A percentile compares a stretch with the other conserved stretches of the same genome.
Evolutionary conservation across 2,888 invertebrate species (phyloP).

Genomic region (Theretra japonica): DNA sequence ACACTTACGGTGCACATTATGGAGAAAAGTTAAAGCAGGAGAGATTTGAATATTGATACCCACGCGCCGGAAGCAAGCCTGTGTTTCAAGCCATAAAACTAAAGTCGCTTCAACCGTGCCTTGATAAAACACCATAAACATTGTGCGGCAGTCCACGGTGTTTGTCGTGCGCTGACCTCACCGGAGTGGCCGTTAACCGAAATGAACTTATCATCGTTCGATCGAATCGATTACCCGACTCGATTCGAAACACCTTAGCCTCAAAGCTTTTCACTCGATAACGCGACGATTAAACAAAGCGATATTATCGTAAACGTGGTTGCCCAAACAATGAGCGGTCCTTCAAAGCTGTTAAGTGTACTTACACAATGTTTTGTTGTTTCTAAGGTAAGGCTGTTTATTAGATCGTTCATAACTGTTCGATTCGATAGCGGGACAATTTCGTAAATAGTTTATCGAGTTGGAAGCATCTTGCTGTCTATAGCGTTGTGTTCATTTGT

Average conservation of each 20-base stretch:
- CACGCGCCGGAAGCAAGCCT: constrained; percentile 48
- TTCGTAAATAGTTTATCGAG: constrained; percentile 31
- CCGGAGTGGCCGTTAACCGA: constrained; percentile 63
- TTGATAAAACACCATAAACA: constrained; percentile 74
- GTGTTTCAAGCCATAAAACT: constrained; percentile 59
- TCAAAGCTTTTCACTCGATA: constrained; percentile 32
- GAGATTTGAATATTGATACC: constrained; percentile 35
- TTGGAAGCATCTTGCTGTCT: constrained; percentile 29
- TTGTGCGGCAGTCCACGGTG: constrained; percentile 57
- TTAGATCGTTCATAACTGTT: constrained; percentile 52
- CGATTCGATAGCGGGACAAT: constrained; percentile 44
- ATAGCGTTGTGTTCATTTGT: constrained; percentile 24
- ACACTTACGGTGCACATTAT: constrained; percentile 33
- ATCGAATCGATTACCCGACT: constrained; percentile 53
- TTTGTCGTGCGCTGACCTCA: constrained; percentile 70
- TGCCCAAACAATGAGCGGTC: constrained; percentile 53
- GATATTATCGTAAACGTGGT: constrained; percentile 48
- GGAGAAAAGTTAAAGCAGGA: constrained; percentile 18
- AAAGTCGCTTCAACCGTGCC: constrained; percentile 64
- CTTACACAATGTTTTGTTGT: constrained; percentile 58
- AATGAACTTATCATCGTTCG: constrained; percentile 51
- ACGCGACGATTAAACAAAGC: constrained; percentile 40
- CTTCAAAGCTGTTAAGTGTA: constrained; percentile 53
- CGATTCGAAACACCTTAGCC: constrained; percentile 40
- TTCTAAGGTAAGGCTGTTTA: constrained; percentile 44